A percentile compares a stretch with the other conserved stretches of the same genome.
phyloP scores from a whole-genome alignment of 2,113 vertebrate genomes.

The Rhynchomys soricoides region DNA sequence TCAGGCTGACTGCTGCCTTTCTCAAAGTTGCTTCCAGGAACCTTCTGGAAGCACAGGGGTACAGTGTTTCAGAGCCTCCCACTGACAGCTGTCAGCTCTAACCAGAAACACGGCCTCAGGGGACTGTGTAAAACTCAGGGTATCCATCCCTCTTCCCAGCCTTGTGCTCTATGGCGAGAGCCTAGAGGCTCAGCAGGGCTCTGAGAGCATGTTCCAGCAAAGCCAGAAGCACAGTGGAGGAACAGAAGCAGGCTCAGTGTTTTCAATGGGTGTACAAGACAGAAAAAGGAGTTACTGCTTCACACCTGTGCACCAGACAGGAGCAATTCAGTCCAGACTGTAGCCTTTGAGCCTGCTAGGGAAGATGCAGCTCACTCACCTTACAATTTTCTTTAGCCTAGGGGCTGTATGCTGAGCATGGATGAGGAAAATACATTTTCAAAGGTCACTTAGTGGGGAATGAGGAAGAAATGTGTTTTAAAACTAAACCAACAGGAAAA shows the following conservation, averaged over 20 bases:
- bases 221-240: background rate
- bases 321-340: background rate
- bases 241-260: background rate
- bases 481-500: constrained; percentile 41
- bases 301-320: background rate
- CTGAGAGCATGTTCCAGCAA: constrained; percentile 32
- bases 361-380: background rate
- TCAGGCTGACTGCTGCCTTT: background rate
- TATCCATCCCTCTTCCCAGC: constrained; percentile 55
- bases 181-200: background rate
- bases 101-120: constrained; percentile 69
- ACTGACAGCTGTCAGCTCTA: constrained; percentile 66
- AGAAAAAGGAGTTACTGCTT: background rate
- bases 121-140: background rate
- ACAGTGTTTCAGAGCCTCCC: constrained; percentile 1
- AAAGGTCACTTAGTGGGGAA: background rate
- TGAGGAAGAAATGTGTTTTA: constrained; percentile 19
- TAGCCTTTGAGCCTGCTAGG: background rate
- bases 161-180: constrained; percentile 36
- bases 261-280: background rate
- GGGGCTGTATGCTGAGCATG: background rate
- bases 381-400: background rate
- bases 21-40: background rate
- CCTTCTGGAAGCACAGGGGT: constrained; percentile 20
- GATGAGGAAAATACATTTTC: background rate